A percentile compares a stretch with the other conserved stretches of the same genome.
These are phyloP conservation scores for Zaprionus vittiger DNA, from an alignment of 1,140 invertebrate species.

Conservation along the genomic window DNA sequence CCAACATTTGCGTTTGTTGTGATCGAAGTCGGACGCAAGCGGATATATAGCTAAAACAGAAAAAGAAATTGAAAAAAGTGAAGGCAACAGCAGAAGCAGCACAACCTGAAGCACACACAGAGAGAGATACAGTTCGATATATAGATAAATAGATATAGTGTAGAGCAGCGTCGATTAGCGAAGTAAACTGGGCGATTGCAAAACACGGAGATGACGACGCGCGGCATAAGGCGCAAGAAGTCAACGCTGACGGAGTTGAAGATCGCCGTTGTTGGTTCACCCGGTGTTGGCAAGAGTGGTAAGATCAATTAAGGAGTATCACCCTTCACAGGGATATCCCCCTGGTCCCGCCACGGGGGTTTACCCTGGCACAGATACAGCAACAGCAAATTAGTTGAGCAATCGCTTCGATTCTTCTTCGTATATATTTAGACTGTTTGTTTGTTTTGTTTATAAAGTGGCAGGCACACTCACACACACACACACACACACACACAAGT, in stretches of 20 bases:
- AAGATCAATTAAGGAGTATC: conserved; percentile 49
- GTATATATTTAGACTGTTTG: conserved; percentile 80
- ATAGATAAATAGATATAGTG: conserved; percentile 1
- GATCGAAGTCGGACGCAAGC: conserved; percentile 53
- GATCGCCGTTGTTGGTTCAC: conserved; percentile 93
- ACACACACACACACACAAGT: conserved; percentile 3
- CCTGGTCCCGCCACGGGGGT: not conserved
- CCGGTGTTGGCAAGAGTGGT: conserved; percentile 95
- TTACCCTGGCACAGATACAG: conserved; percentile 23
- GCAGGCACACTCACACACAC: conserved; percentile 36
- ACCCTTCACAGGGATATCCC: not conserved
- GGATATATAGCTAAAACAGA: conserved; percentile 46
- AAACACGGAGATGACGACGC: conserved; percentile 86
- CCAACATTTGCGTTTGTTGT: conserved; percentile 70
- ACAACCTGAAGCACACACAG: conserved; percentile 5
- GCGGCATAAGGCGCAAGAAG: conserved; percentile 94
- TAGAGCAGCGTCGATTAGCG: not conserved
- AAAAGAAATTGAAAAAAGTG: conserved; percentile 15
- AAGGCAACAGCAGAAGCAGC: not conserved
- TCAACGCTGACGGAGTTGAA: conserved; percentile 94
- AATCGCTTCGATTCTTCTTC: conserved; percentile 67
- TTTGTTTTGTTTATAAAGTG: conserved; percentile 83
- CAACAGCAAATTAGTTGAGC: conserved; percentile 81
- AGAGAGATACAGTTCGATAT: conserved; percentile 9
- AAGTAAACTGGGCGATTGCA: conserved; percentile 33